Evolutionary conservation across 2,113 vertebrate species (phyloP).

Genomic region (Arizona elegans): DNA sequence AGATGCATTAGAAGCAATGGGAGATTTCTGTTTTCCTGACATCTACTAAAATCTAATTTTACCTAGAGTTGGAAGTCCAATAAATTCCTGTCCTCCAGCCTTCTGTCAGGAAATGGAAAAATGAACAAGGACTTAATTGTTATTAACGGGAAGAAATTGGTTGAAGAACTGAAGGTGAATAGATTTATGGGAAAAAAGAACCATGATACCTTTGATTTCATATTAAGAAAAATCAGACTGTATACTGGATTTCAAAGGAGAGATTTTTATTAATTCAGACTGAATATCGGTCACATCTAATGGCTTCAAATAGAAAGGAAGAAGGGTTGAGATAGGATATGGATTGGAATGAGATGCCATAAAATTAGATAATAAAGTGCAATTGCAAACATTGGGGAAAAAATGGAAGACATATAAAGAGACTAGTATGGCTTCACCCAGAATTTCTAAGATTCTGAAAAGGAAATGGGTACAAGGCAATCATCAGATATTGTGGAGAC

Average conservation of each 20-base stretch:
- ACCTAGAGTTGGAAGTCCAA: background rate
- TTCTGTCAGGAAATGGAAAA: background rate
- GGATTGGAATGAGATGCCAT: background rate
- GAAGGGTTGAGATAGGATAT: background rate
- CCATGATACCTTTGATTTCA: background rate
- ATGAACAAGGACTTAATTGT: background rate
- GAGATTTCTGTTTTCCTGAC: background rate
- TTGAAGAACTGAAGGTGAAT: background rate
- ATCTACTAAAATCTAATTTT: background rate
- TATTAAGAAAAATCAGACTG: background rate
- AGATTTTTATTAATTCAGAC: background rate
- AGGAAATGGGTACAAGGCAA: background rate
- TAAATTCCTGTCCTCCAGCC: background rate
- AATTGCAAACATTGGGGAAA: background rate
- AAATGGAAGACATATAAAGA: background rate
- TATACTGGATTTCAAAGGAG: background rate
- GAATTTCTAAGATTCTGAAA: background rate
- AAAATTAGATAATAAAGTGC: background rate
- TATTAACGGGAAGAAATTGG: background rate
- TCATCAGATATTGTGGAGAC: background rate
- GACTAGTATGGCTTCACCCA: background rate
- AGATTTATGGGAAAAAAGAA: background rate
- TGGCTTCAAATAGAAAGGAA: background rate
- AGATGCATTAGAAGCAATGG: background rate
- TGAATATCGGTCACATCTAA: background rate